These are phyloP conservation scores for Coregonus sp. DNA, from an alignment of 2,797 vertebrate species.

Conservation along the genomic window DNA sequence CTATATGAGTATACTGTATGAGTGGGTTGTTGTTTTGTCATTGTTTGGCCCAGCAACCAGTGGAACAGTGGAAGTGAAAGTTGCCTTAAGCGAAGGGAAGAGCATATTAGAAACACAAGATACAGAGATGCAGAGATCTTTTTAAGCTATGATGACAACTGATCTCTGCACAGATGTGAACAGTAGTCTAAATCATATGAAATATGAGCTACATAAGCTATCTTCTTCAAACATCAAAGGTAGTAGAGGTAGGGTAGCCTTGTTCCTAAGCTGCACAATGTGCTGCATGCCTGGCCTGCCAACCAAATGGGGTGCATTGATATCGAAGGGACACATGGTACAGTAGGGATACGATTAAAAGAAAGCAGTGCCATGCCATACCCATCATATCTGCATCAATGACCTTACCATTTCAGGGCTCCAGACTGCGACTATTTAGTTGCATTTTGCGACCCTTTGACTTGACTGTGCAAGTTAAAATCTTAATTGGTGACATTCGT, in stretches of 20 bases:
- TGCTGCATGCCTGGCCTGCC: not conserved
- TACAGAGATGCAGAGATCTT: not conserved
- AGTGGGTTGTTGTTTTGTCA: slow-evolving; percentile 1
- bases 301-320: not conserved
- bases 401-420: not conserved
- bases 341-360: not conserved
- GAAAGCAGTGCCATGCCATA: not conserved
- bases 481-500: too few species aligned
- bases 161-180: not conserved
- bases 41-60: not conserved
- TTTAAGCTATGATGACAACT: not conserved
- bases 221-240: not conserved
- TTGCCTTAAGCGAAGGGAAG: not conserved
- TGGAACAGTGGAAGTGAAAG: not conserved
- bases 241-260: not conserved
- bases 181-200: not conserved
- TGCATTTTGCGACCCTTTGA: too few species aligned
- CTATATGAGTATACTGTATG: not conserved
- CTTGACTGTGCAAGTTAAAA: too few species aligned
- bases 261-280: not conserved
- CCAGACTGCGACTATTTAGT: too few species aligned
- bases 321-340: not conserved
- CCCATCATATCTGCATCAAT: not conserved
- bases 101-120: not conserved
- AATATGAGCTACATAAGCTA: not conserved